phyloP scores from a whole-genome alignment of 35 echinoderm and acorn worm genomes.

The Acanthaster planci region DNA sequence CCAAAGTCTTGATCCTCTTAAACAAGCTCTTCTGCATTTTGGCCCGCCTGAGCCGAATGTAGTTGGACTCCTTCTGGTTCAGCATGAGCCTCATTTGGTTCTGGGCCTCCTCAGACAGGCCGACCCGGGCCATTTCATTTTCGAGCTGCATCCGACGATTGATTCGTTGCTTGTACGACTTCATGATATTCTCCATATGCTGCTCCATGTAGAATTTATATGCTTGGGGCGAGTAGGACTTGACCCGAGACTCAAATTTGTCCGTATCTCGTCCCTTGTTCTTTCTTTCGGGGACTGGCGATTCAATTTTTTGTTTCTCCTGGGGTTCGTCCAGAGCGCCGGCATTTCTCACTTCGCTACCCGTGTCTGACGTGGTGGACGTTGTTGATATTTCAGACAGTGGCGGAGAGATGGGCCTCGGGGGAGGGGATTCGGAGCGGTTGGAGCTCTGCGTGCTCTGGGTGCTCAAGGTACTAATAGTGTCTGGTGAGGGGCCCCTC shows the following conservation, averaged over 20 bases:
- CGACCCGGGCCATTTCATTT: slow-evolving; percentile 87
- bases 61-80: slow-evolving; percentile 97
- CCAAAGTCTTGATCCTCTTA: slow-evolving; percentile 87
- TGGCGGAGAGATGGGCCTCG: slow-evolving; percentile 39
- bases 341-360: slow-evolving; percentile 52
- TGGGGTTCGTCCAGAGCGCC: slow-evolving; percentile 40
- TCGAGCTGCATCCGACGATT: slow-evolving; percentile 83
- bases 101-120: slow-evolving; percentile 76
- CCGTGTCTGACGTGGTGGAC: slow-evolving; percentile 54
- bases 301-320: slow-evolving; percentile 89
- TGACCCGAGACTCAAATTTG: slow-evolving; percentile 70
- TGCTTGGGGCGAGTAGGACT: slow-evolving; percentile 78
- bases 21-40: slow-evolving; percentile 97
- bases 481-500: slow-evolving; percentile 93
- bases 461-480: slow-evolving; percentile 74
- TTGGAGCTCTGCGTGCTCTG: slow-evolving; percentile 76
- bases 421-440: slow-evolving; percentile 34
- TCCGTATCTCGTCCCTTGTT: slow-evolving; percentile 62
- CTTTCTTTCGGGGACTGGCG: slow-evolving; percentile 85
- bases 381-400: slow-evolving; percentile 76
- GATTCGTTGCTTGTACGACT: slow-evolving; percentile 72
- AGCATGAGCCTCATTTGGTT: slow-evolving; percentile 97
- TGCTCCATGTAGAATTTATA: slow-evolving; percentile 99
- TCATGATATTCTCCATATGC: slow-evolving; percentile 97
- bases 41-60: slow-evolving; percentile 82